phyloP scores from a whole-genome alignment of 2,888 invertebrate genomes.

The Lymantria monacha region DNA sequence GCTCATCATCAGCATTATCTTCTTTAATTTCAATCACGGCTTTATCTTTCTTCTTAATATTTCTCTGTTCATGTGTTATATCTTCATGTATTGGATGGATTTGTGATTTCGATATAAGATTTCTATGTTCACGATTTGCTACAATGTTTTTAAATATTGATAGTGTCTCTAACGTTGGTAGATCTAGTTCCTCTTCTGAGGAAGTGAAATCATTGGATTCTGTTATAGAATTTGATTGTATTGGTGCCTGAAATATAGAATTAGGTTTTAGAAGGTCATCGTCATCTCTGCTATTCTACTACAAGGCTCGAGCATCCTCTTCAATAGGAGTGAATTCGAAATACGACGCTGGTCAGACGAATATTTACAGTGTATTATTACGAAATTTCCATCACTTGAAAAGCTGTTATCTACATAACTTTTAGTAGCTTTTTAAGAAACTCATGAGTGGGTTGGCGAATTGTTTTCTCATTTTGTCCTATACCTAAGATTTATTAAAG shows the following conservation, averaged over 20 bases:
- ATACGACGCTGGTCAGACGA: no score
- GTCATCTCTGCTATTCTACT: no score
- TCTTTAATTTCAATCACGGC: conserved; percentile 28
- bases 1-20: neutral
- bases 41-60: conserved; percentile 70
- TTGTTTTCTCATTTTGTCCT: no score
- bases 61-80: conserved; percentile 55
- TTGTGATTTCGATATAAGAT: conserved; percentile 57
- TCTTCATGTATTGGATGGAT: conserved; percentile 65
- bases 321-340: no score
- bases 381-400: no score
- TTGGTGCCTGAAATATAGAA: conserved; percentile 48
- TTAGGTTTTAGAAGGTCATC: neutral
- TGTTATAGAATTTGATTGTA: conserved; percentile 35
- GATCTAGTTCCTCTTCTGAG: conserved; percentile 41
- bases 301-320: no score
- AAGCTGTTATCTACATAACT: no score
- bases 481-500: no score
- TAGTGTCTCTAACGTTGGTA: conserved; percentile 58
- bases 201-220: neutral
- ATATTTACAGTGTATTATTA: no score
- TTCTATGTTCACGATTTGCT: conserved; percentile 46
- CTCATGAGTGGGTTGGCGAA: no score
- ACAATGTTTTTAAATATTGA: conserved; percentile 66
- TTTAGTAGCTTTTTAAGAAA: no score